Evolutionary conservation across 2,113 vertebrate species (phyloP), one percentile per base, ranked within the genome.

Genomic region (Corvus moneduloides): DNA sequence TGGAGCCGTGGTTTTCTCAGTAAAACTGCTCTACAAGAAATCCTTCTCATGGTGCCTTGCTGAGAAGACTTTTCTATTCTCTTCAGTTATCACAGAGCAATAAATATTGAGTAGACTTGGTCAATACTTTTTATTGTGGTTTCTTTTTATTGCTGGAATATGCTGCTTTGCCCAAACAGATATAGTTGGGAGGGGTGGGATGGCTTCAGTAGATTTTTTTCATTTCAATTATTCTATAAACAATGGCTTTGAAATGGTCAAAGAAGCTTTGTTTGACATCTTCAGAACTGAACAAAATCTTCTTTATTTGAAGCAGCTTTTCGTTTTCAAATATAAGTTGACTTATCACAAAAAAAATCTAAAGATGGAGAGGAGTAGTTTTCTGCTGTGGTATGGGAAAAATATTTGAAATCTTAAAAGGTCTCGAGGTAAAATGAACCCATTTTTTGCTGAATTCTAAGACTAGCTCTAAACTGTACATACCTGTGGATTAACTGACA

Each of bases 221-320:
- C 8, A 64, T 88, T 93, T 92, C 87, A 88, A 67, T 92, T 91
- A 83, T 94, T 96, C 68, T 96, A 67, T 83, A 92, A 84, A 89
- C 88, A 95, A 92, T 89, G 58, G 80, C 8, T 94, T 95, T 93
- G 90, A 96, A 94, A 95, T 94, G 46, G 96, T 94, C 94, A 87
- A 90, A 96, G 76, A 71, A 71, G 56, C 9, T 82, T 92, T 92
- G 48, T 84, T 43, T 72, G 66, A 61, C 64, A 89, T 93, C 90
- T 94, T 90, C 78, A 95, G 80, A 84, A 41, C 27, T 43, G 33
- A 43, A 61, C 62, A 88, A 72, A 87, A 86, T 13, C 39, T 22
- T 55, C 30, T 74, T 94, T 79, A 78, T 81, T 84, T 68, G 79
- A 77, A 84, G 80, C 61, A 92, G 83, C 64, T 90, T 87, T 96